These are phyloP conservation scores for Myzus persicae DNA, from an alignment of 1,140 invertebrate species.

Conservation along the genomic window DNA sequence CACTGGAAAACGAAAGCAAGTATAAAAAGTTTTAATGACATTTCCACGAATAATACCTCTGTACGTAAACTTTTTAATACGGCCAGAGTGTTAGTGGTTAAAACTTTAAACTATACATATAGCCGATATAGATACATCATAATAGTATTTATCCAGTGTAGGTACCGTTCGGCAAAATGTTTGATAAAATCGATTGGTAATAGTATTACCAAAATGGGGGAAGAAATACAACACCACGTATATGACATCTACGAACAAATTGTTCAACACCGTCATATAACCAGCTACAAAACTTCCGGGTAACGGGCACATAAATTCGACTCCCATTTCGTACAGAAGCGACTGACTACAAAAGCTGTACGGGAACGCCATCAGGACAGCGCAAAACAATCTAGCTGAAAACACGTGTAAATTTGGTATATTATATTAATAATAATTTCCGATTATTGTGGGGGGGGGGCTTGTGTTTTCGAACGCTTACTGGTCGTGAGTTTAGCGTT, in stretches of 20 bases:
- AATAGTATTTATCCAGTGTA: neutral
- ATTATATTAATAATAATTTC: neutral
- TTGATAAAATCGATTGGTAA: neutral
- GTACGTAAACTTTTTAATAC: neutral
- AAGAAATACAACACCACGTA: neutral
- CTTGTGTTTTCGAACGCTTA: neutral
- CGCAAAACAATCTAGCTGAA: neutral
- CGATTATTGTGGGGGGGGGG: neutral
- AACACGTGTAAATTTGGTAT: neutral
- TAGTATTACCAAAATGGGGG: conserved; percentile 7
- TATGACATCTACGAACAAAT: neutral
- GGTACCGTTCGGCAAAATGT: neutral
- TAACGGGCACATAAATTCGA: neutral
- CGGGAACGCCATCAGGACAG: conserved; percentile 6
- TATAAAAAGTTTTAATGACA: neutral
- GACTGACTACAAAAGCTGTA: conserved; percentile 20
- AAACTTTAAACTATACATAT: neutral
- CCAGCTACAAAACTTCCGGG: neutral
- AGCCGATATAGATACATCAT: neutral
- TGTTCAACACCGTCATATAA: conserved; percentile 36
- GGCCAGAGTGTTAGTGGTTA: neutral
- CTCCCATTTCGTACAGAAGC: conserved; percentile 11
- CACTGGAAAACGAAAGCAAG: neutral
- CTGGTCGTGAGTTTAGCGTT: neutral
- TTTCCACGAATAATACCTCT: neutral